Base-by-base conservation (phyloP, 2,113 vertebrate species). In the Ivindomyrus marchei region DNA sequence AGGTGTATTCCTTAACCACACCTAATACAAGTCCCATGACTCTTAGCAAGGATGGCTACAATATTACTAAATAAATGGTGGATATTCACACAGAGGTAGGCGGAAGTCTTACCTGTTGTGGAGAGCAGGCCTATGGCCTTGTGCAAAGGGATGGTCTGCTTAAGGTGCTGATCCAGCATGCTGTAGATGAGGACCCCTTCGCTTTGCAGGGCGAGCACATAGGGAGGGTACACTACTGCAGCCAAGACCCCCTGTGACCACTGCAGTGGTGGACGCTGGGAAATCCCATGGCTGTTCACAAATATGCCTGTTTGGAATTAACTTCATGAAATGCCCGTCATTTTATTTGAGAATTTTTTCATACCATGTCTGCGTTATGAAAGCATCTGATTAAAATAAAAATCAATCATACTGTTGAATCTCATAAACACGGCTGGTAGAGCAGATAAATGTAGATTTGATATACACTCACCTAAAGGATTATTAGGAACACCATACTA, bases 251-350 rank as follows among this genome's bases (percentile, higher is more conserved):
- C 93, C 90, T 90, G 92, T 56, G 93, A 91, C 94, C 94, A 95
- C 90, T 91, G 94, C 24, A 96, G 89, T 56, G 95, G 95, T 90
- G 95, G 93, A 4, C 93, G 93, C 92, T 94, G 93, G 91, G 94
- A 95, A 45, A 91, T 92, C 77, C 94, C 95, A 3, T 92, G 94
- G 84, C 92, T 93, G 93, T 93, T 93, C 90, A 95, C 95, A 94
- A 95, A 95, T 94, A 95, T 92, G 91, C 94, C 95, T 95, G 90
- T 31, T 91, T 90, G 89, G 77, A 90, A 52, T 6, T 46, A 90
- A 27, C 4, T 46, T 47, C 15, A 52, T 87, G 47, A 87, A 86
- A 31, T 50, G 47, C 27, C n/a, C 5, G 4, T 11, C 8, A 31
- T 36, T 80, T 24, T 52, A 62, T 50, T 17, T 50, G n/a, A 31